Evolutionary conservation across 1,140 invertebrate species (phyloP).

Genomic region (Aradophagus sp.): DNA sequence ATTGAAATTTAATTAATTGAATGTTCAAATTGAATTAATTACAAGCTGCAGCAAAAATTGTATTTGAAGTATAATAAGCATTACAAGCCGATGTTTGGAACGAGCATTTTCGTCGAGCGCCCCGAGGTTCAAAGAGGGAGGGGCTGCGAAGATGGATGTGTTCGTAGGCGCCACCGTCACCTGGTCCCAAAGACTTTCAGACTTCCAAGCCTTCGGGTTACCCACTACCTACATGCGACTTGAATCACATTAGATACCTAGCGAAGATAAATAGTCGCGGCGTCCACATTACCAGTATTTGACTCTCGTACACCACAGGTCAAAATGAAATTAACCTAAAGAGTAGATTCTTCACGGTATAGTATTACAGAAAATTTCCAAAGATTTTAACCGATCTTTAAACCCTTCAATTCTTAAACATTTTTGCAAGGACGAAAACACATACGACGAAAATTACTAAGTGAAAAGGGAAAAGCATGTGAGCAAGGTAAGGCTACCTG

Average conservation of each 20-base stretch:
- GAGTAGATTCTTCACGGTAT: too few species aligned
- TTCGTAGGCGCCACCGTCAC: conserved; percentile 72
- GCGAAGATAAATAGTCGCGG: conserved; percentile 37
- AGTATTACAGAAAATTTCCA: too few species aligned
- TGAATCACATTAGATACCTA: conserved; percentile 51
- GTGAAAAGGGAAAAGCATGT: conserved; percentile 5
- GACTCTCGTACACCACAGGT: conserved; percentile 23
- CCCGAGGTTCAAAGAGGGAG: conserved; percentile 43
- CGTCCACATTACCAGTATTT: conserved; percentile 28
- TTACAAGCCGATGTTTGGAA: background rate
- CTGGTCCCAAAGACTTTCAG: conserved; percentile 66
- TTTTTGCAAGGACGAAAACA: too few species aligned
- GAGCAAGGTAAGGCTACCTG: conserved; percentile 58
- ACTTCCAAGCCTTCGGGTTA: conserved; percentile 46
- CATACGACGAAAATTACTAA: too few species aligned
- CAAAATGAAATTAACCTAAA: too few species aligned
- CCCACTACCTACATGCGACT: conserved; percentile 48
- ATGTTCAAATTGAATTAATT: conserved; percentile 38
- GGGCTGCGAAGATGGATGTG: conserved; percentile 70
- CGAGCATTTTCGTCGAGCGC: conserved; percentile 21
- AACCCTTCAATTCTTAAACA: too few species aligned
- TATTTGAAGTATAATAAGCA: conserved; percentile 20
- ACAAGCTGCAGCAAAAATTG: conserved; percentile 20
- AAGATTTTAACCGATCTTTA: too few species aligned
- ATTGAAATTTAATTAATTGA: conserved; percentile 48